Conservation (phyloP, 2,797 vertebrate species). For the Eulemur coronatus region DNA sequence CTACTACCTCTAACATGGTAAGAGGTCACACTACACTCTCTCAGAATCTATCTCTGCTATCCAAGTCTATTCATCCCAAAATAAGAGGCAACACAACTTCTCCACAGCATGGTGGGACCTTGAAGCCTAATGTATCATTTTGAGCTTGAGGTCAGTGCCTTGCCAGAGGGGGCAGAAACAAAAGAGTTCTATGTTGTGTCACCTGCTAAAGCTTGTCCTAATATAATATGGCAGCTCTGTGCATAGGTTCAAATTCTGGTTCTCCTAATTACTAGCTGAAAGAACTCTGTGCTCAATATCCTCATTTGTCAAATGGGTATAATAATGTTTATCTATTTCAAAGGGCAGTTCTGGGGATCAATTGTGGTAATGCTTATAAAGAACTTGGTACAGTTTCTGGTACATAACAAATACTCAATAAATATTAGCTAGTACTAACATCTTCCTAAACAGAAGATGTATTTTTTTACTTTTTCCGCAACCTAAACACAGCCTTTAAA, state of each 20-base stretch:
- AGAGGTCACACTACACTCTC: not conserved
- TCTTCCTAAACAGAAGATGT: conserved; percentile 16
- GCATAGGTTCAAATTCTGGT: not conserved
- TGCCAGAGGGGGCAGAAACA: not conserved
- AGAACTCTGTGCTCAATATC: not conserved
- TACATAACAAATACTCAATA: not conserved
- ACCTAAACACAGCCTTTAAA: conserved; percentile 30
- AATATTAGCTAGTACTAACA: not conserved
- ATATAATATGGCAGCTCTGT: not conserved
- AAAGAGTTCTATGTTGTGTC: not conserved
- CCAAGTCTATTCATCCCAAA: not conserved
- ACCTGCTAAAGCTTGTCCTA: not conserved
- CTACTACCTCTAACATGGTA: not conserved
- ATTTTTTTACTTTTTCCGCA: conserved; percentile 32
- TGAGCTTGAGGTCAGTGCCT: not conserved
- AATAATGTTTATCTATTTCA: not conserved
- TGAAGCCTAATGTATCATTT: not conserved
- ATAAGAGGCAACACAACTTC: not conserved
- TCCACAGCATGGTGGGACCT: not conserved
- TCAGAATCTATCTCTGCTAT: not conserved
- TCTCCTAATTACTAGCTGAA: not conserved
- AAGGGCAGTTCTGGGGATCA: conserved; percentile 25
- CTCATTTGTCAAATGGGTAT: not conserved
- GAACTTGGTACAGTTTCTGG: not conserved
- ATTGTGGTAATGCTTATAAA: not conserved